Percentiles rank a stretch among this genome's conserved stretches.
Conservation (phyloP, 2,113 vertebrate genomes). For the Rattus norvegicus region DNA sequence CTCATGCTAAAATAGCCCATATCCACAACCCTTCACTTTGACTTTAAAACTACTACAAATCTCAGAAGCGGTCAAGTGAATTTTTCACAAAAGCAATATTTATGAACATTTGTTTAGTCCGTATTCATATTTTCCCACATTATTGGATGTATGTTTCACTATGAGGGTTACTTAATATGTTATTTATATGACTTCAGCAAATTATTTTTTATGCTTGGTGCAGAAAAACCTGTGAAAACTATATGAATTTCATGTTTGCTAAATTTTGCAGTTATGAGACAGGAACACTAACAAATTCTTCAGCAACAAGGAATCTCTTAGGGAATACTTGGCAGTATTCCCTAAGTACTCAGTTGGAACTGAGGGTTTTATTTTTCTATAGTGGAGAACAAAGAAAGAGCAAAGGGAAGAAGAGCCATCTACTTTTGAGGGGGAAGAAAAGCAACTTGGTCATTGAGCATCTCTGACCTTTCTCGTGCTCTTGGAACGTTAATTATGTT, state of each 20-base stretch:
- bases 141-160: neutral
- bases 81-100: neutral
- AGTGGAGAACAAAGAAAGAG: constrained; percentile 53
- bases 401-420: neutral
- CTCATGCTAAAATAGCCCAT: constrained; percentile 23
- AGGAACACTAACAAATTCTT: neutral
- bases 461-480: constrained; percentile 51
- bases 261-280: neutral
- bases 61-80: neutral
- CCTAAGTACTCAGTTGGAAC: constrained; percentile 54
- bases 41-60: constrained; percentile 24
- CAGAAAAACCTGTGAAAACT: neutral
- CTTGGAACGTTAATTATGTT: constrained; percentile 70
- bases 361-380: neutral
- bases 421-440: constrained; percentile 52
- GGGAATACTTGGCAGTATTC: neutral
- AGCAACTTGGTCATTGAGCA: neutral
- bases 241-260: neutral
- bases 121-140: neutral
- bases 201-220: constrained; percentile 1
- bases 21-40: constrained; percentile 12
- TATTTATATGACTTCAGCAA: constrained; percentile 5
- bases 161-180: neutral
- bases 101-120: neutral
- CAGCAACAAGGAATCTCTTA: neutral